A percentile compares a stretch with the other conserved stretches of the same genome.
Conservation (phyloP, 2,113 vertebrate genomes). For the Rhinichthys klamathensis region DNA sequence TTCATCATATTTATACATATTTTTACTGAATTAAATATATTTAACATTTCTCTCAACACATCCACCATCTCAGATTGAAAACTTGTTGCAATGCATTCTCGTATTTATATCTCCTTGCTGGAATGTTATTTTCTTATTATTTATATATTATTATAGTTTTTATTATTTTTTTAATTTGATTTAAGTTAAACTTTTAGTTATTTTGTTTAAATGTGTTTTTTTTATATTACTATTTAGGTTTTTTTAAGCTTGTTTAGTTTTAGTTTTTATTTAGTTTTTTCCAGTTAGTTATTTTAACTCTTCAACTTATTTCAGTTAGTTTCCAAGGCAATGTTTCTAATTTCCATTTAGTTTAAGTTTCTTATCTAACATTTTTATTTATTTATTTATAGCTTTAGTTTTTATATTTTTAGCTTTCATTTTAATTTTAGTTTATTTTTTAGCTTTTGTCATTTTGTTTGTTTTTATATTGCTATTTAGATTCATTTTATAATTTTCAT, state of each 20-base stretch:
- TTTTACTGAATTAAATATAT: not conserved
- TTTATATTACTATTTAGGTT: not conserved
- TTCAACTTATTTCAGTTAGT: not conserved
- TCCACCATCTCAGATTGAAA: not conserved
- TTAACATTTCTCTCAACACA: not conserved
- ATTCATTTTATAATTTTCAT: too few species aligned
- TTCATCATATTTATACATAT: not conserved
- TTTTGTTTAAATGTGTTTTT: not conserved
- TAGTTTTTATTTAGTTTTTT: not conserved
- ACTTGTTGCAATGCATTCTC: not conserved
- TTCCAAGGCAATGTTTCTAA: not conserved
- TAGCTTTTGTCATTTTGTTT: too few species aligned
- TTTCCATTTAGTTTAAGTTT: not conserved
- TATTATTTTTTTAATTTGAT: not conserved
- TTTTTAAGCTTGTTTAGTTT: not conserved
- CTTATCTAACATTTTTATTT: too few species aligned
- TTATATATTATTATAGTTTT: not conserved
- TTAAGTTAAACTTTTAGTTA: not conserved
- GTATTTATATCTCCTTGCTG: not conserved
- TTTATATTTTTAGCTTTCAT: too few species aligned
- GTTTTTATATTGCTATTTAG: too few species aligned
- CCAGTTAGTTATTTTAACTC: not conserved
- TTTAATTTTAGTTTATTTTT: too few species aligned
- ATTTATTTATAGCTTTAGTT: too few species aligned
- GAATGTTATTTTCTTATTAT: not conserved